Evolutionary conservation across 1,140 invertebrate species (phyloP).

Genomic region (Drosophila fuyamai): DNA sequence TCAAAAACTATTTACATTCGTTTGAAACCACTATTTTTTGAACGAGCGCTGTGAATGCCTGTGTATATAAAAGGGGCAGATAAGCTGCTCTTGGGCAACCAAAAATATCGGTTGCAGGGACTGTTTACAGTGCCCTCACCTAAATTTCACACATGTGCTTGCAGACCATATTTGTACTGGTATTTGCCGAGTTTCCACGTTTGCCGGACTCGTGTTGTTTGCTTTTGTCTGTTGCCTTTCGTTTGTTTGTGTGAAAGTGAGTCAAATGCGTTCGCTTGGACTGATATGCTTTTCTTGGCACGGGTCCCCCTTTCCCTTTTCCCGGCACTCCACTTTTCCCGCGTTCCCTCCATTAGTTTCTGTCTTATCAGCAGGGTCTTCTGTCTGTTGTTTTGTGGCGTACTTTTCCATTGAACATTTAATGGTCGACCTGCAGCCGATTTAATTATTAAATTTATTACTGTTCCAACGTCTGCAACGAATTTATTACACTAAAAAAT

Average conservation of each 20-base stretch:
- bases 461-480: constrained; percentile 8
- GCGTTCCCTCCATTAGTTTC: constrained; percentile 22
- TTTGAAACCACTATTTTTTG: not conserved
- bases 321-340: not conserved
- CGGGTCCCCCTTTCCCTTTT: constrained; percentile 1
- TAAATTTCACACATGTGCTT: constrained; percentile 33
- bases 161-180: constrained; percentile 33
- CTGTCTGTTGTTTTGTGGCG: constrained; percentile 23
- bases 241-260: constrained; percentile 79
- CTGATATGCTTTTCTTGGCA: constrained; percentile 35
- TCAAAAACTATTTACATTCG: not conserved
- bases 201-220: constrained; percentile 42
- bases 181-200: constrained; percentile 32
- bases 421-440: constrained; percentile 27
- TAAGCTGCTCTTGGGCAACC: constrained; percentile 18
- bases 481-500: constrained; percentile 19
- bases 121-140: constrained; percentile 30
- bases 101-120: constrained; percentile 5
- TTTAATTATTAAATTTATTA: constrained; percentile 55
- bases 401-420: constrained; percentile 56
- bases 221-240: constrained; percentile 55
- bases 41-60: not conserved
- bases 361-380: constrained; percentile 52
- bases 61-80: constrained; percentile 2
- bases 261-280: constrained; percentile 52